Evolutionary conservation across 2,888 invertebrate species (phyloP), one percentile per base, ranked within the genome.

Genomic region (Buathra laborator): DNA sequence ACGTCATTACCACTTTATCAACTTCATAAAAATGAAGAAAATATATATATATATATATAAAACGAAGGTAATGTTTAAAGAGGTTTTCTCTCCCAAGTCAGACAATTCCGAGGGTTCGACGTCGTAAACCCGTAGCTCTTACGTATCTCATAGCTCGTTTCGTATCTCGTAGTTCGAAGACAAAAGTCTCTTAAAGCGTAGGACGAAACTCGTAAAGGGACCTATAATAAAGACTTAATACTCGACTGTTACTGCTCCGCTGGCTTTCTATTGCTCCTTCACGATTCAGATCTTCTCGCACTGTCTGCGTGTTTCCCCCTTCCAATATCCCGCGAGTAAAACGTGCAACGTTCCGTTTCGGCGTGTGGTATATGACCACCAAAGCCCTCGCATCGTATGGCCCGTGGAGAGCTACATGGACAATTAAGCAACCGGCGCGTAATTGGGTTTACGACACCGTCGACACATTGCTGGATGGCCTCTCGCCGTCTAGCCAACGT

Each of bases 361-460:
- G 53, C 51, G 53, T 24, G 48, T 62, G 44, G 9, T 37, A 37
- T 44, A 44, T 51, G n/a, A 5, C 51, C 70, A 16, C 29, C 70
- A 32, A 59, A 32, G 51, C 6, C 14, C 37, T 37, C 32, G 56
- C 56, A 44, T 44, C 14, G n/a, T 37, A 19, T 14, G 46, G 46
- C 46, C 16, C 29, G 44, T 32, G 44, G 48, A 44, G 48, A 68
- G 48, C 24, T 29, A 62, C 76, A 67, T 29, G 74, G 74, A 79
- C 64, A 83, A 83, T 83, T 83, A 79, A 79, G 68, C 74, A 79
- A 77, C 78, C n/a, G 78, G 68, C 29, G 78, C 83, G 72, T 75
- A 83, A 83, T 74, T 79, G 83, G 74, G 68, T 83, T 83, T 78
- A 78, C 74, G 83, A 78, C 24, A 51, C 12, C 74, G 74, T 59